phyloP scores from a whole-genome alignment of 2,797 vertebrate species.

The Tamandua tetradactyla region DNA sequence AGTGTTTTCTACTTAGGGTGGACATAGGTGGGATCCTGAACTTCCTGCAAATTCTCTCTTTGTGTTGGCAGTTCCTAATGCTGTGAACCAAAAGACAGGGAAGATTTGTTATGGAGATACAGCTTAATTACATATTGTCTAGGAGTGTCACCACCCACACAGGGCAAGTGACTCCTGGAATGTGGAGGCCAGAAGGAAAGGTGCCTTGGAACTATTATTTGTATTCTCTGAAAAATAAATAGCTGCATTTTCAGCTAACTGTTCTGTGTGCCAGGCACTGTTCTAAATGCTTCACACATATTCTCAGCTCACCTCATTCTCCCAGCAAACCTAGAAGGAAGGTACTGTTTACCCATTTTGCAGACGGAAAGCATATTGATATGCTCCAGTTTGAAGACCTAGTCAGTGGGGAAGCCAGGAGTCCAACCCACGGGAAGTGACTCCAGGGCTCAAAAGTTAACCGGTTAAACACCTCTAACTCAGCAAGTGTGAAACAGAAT shows the following conservation, averaged over 20 bases:
- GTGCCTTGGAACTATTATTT: not conserved
- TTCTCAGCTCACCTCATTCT: not conserved
- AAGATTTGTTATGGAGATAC: not conserved
- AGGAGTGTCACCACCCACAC: not conserved
- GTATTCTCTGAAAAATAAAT: not conserved
- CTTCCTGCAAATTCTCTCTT: not conserved
- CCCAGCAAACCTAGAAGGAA: not conserved
- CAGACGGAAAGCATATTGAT: not conserved
- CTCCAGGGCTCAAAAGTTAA: not conserved
- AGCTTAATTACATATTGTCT: constrained; percentile 12
- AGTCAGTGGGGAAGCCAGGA: not conserved
- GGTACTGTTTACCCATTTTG: not conserved
- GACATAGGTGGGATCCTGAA: not conserved
- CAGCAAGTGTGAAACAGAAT: not conserved
- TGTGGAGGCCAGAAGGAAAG: not conserved
- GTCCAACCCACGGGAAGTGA: not conserved
- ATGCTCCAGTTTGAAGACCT: not conserved
- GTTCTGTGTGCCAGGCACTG: not conserved
- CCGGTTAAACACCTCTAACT: not conserved
- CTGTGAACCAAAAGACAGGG: not conserved
- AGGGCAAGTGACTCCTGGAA: not conserved
- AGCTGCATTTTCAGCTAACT: not conserved
- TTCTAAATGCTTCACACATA: not conserved
- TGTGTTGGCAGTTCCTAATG: not conserved
- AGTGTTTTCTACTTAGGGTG: not conserved